Evolutionary conservation across 2,113 vertebrate species (phyloP).

Genomic region (Nestor notabilis): DNA sequence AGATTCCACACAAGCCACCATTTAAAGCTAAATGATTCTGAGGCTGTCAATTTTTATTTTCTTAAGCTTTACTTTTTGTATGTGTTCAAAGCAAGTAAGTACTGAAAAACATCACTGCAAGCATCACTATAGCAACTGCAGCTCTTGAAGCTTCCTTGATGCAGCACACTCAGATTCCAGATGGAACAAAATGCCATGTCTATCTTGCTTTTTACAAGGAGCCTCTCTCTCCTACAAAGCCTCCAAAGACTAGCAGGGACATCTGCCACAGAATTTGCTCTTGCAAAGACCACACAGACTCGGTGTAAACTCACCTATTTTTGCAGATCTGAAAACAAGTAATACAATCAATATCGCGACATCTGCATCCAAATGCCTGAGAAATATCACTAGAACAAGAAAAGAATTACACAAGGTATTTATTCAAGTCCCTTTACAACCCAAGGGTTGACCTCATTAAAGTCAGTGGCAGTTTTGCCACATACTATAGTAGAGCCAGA

Average conservation of each 20-base stretch:
- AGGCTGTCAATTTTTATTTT: slow-evolving; percentile 15
- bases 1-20: not conserved
- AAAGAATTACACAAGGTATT: not conserved
- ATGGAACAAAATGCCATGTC: slow-evolving; percentile 50
- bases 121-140: slow-evolving; percentile 62
- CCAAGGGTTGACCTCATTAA: not conserved
- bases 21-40: slow-evolving; percentile 15
- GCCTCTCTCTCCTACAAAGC: slow-evolving; percentile 10
- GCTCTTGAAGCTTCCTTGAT: slow-evolving; percentile 32
- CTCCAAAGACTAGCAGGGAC: slow-evolving; percentile 19
- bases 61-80: slow-evolving; percentile 22
- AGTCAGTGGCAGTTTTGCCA: not conserved
- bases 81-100: slow-evolving; percentile 24
- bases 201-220: slow-evolving; percentile 41
- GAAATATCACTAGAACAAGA: not conserved
- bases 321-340: not conserved
- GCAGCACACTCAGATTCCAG: slow-evolving; percentile 22
- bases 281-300: not conserved
- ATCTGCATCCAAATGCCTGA: not conserved
- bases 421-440: slow-evolving; percentile 10
- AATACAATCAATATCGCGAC: not conserved
- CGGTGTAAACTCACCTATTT: not conserved
- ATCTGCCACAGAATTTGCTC: slow-evolving; percentile 21
- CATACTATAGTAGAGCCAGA: not conserved
- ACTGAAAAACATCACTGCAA: slow-evolving; percentile 28